A percentile compares a stretch with the other conserved stretches of the same genome.
Conservation (phyloP, 2,797 vertebrate genomes). For the Oreortyx pictus region DNA sequence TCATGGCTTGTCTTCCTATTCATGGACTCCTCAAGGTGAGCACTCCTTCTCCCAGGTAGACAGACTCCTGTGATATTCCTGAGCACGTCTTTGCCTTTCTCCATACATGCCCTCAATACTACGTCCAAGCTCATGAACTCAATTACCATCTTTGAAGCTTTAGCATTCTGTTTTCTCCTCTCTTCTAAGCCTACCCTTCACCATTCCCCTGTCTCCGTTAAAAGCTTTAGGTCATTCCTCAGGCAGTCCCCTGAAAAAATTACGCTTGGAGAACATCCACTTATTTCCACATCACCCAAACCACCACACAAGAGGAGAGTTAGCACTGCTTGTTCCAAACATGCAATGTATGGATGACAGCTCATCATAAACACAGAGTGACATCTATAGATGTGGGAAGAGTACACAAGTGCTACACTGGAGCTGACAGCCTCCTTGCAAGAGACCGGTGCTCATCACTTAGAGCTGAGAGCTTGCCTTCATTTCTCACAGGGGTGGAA, state of each 20-base stretch:
- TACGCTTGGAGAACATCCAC: background rate
- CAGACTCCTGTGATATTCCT: background rate
- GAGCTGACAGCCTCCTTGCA: background rate
- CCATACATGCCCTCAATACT: background rate
- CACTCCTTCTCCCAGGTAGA: background rate
- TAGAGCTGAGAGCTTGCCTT: background rate
- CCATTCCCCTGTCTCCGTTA: background rate
- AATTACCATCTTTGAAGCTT: background rate
- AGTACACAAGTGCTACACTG: background rate
- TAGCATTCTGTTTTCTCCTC: background rate
- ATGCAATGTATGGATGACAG: background rate
- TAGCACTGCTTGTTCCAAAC: background rate
- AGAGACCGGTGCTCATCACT: background rate
- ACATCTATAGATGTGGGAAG: background rate
- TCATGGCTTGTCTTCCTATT: background rate
- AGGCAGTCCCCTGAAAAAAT: constrained; percentile 2
- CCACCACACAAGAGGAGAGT: constrained; percentile 10
- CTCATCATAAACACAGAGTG: background rate
- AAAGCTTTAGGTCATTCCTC: background rate
- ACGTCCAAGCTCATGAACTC: background rate
- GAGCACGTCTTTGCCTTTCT: background rate
- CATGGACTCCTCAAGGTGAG: background rate
- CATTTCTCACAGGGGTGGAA: background rate
- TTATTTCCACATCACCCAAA: constrained; percentile 26
- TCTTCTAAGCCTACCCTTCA: background rate